Evolutionary conservation across 1,140 invertebrate species (phyloP).

Genomic region (Brachionus angularis): DNA sequence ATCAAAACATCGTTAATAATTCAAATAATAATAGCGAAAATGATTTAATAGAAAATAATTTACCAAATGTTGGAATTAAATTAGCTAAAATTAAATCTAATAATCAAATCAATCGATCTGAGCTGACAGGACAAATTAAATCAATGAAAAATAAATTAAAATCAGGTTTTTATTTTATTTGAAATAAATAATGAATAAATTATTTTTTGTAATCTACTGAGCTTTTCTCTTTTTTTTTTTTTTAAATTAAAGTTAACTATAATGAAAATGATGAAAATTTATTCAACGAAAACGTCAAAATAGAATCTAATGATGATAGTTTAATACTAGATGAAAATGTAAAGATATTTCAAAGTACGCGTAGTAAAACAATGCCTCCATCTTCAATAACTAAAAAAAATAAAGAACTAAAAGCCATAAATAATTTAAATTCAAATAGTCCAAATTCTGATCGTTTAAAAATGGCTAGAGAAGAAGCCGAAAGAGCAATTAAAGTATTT

Average conservation of each 20-base stretch:
- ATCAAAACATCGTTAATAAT: background rate
- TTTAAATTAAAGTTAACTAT: too few relatives aligned
- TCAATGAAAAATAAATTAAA: constrained; percentile 22
- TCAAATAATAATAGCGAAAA: background rate
- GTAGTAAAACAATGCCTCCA: too few relatives aligned
- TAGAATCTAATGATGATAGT: too few relatives aligned
- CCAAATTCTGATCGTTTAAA: constrained; percentile 28
- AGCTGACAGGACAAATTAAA: constrained; percentile 5
- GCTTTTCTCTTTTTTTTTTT: too few relatives aligned
- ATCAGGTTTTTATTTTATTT: too few relatives aligned
- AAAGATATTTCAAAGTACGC: too few relatives aligned
- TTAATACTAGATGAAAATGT: too few relatives aligned
- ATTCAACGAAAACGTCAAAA: too few relatives aligned
- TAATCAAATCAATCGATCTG: constrained; percentile 21
- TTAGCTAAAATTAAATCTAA: constrained; percentile 6
- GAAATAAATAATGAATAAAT: too few relatives aligned
- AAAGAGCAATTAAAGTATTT: constrained; percentile 42
- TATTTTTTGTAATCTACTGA: too few relatives aligned
- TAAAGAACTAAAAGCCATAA: background rate
- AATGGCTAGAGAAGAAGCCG: constrained; percentile 44
- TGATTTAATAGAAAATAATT: background rate
- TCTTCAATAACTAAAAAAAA: background rate
- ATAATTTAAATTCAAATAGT: background rate
- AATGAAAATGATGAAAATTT: too few relatives aligned
- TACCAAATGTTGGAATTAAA: constrained; percentile 35